Evolutionary conservation across 35 echinoderm and acorn worm species (phyloP).

Genomic region (Amphiura filiformis): DNA sequence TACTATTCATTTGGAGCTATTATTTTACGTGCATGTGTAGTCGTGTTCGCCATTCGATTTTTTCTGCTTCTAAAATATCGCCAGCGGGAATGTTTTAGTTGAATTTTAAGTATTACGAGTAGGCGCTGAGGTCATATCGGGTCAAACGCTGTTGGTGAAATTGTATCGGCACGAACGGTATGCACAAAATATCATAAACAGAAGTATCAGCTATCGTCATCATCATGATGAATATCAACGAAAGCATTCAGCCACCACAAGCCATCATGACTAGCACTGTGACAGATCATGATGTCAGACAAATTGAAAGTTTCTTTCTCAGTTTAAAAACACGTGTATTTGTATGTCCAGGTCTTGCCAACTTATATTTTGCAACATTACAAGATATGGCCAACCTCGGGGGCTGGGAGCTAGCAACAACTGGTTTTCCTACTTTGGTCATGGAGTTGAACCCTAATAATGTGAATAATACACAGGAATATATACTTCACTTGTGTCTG

Average conservation of each 20-base stretch:
- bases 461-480: slow-evolving; percentile 31
- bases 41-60: no score
- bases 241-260: not conserved
- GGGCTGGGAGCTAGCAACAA: slow-evolving; percentile 87
- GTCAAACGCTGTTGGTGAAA: not conserved
- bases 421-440: slow-evolving; percentile 84
- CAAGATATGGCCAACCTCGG: slow-evolving; percentile 87
- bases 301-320: slow-evolving; percentile 90
- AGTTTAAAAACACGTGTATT: slow-evolving; percentile 88
- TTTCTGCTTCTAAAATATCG: no score
- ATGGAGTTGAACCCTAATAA: slow-evolving; percentile 49
- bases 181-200: not conserved
- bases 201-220: not conserved
- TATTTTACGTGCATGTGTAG: no score
- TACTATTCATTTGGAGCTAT: no score
- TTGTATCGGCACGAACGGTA: not conserved
- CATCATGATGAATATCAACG: slow-evolving; percentile 17
- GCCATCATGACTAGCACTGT: slow-evolving; percentile 27
- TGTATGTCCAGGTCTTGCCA: slow-evolving; percentile 94
- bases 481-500: slow-evolving; percentile 67
- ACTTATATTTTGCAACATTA: slow-evolving; percentile 81
- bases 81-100: no score
- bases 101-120: not conserved
- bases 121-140: not conserved
- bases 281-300: slow-evolving; percentile 73